Conservation (phyloP, 2,888 invertebrate genomes). For the Acleris literana region DNA sequence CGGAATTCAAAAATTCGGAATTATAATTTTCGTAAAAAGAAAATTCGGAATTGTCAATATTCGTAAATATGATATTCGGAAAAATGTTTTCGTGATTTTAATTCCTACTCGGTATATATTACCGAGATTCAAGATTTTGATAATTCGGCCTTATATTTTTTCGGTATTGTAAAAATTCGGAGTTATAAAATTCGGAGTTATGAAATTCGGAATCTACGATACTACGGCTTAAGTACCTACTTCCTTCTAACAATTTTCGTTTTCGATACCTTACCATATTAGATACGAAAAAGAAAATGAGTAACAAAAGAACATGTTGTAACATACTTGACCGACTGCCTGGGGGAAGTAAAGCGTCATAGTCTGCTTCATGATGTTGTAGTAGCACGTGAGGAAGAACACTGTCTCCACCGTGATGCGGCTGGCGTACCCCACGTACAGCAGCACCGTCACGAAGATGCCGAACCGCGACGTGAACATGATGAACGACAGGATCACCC, state of each 20-base stretch:
- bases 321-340: conserved; percentile 70
- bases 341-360: conserved; percentile 89
- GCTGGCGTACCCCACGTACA: conserved; percentile 85
- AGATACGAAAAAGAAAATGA: neutral
- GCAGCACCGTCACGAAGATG: conserved; percentile 86
- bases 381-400: conserved; percentile 88
- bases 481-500: conserved; percentile 84
- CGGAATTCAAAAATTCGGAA: too few relatives aligned
- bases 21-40: too few relatives aligned
- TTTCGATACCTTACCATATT: neutral
- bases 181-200: too few relatives aligned
- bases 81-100: too few relatives aligned
- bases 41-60: too few relatives aligned
- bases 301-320: conserved; percentile 32
- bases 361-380: conserved; percentile 88
- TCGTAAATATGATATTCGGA: too few relatives aligned
- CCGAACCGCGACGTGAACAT: conserved; percentile 87
- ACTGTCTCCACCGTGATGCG: conserved; percentile 88
- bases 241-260: neutral
- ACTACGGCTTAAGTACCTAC: too few relatives aligned
- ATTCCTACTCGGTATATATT: too few relatives aligned
- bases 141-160: too few relatives aligned
- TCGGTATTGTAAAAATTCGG: too few relatives aligned
- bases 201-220: too few relatives aligned
- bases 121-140: too few relatives aligned